Conservation (phyloP, 2,888 invertebrate genomes). For the Piscicola geometra region DNA sequence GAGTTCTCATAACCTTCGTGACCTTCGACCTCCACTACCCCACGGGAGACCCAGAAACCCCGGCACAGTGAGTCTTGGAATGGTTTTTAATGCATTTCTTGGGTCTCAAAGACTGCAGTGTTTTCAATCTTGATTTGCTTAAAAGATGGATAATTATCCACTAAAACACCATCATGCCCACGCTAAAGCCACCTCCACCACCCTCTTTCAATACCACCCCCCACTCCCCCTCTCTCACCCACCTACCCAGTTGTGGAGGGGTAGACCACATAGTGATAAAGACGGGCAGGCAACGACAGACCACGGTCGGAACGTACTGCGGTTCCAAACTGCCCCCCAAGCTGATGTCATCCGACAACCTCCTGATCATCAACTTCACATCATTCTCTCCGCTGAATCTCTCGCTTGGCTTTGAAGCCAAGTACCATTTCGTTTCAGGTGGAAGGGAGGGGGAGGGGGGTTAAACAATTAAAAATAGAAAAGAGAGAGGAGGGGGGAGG, state of each 20-base stretch:
- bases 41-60: background rate
- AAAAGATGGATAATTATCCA: too few species aligned
- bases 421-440: background rate
- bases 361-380: slow-evolving; percentile 23
- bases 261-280: background rate
- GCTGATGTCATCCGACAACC: slow-evolving; percentile 64
- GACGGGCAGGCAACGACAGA: background rate
- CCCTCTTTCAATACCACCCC: background rate
- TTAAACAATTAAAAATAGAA: too few species aligned
- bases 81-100: too few species aligned
- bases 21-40: background rate
- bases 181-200: background rate
- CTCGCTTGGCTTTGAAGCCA: background rate
- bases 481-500: too few species aligned
- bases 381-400: background rate
- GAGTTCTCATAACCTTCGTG: background rate
- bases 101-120: too few species aligned
- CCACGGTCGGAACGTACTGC: slow-evolving; percentile 71
- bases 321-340: slow-evolving; percentile 76
- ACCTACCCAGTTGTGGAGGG: background rate
- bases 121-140: too few species aligned
- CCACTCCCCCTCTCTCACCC: background rate
- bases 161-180: too few species aligned
- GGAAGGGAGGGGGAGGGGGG: background rate
- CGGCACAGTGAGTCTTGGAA: background rate